Evolutionary conservation across 2,797 vertebrate species (phyloP).

Genomic region (Chelon labrosus): DNA sequence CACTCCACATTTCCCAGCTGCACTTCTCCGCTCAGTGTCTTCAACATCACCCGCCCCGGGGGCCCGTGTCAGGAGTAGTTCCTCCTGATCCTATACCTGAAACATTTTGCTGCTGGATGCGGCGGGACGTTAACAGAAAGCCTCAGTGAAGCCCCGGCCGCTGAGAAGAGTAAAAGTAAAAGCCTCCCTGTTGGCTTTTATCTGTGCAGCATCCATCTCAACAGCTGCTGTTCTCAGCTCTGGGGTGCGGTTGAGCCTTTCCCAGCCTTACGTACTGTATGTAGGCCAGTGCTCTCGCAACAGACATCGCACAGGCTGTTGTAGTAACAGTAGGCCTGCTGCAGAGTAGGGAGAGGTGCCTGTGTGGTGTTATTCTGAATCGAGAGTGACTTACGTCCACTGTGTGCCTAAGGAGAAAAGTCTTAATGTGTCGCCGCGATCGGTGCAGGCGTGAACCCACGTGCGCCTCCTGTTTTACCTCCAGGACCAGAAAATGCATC

Average conservation of each 20-base stretch:
- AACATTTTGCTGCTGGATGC: conserved; percentile 45
- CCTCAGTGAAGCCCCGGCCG: conserved; percentile 32
- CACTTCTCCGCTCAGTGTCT: conserved; percentile 9
- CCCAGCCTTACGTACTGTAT: conserved; percentile 70
- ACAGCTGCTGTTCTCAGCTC: conserved; percentile 81
- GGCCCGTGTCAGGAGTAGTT: conserved; percentile 14
- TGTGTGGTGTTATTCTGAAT: conserved; percentile 62
- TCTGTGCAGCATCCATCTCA: conserved; percentile 76
- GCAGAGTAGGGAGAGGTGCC: conserved; percentile 51
- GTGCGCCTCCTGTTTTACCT: background rate
- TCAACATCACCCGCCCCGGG: background rate
- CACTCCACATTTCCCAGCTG: conserved; percentile 19
- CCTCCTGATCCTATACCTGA: conserved; percentile 17
- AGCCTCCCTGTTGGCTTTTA: conserved; percentile 71
- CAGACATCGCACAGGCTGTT: conserved; percentile 70
- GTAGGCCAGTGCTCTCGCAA: conserved; percentile 80
- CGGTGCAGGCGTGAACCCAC: conserved; percentile 20
- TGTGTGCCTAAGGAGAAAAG: conserved; percentile 32
- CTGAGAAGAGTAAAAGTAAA: conserved; percentile 61
- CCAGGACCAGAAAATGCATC: conserved; percentile 39
- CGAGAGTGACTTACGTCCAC: conserved; percentile 47
- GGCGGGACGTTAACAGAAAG: conserved; percentile 32
- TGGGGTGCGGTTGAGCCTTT: conserved; percentile 81
- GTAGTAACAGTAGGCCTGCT: conserved; percentile 66
- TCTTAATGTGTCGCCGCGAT: conserved; percentile 40